Evolutionary conservation across 2,888 invertebrate genomes (phyloP), one percentile per base, ranked within the genome.

Genomic region (Euzophera pinguis): DNA sequence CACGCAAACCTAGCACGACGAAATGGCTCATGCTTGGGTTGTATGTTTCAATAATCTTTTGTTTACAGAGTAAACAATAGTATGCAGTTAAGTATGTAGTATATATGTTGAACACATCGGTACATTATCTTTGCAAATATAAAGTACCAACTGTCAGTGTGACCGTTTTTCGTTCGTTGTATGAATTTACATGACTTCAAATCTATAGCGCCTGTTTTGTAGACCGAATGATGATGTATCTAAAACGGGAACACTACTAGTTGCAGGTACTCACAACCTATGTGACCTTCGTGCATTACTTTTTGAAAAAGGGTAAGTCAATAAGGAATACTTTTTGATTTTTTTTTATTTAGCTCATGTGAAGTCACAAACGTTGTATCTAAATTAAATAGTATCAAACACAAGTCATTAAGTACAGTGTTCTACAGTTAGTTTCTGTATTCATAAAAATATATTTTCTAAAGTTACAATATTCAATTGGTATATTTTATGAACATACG

Each of bases 41-140:
- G 48, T 27, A 38, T 47, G 47, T 48, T 48, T 17, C 35, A 13
- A 38, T 16, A 48, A 17, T 47, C 47, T 47, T n/a, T 4, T 22
- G 35, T 47, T 47, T 47, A 47, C 35, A 7, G 12, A 14, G 47
- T 35, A 34, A 47, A 47, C 47, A 10, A 32, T 6, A 47, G 47
- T 47, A 35, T 47, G 47, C 47, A 47, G 47, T 47, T 47, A 35
- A 27, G 37, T 48, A 48, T 48, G 48, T 48, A 38, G 48, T 22
- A 38, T 9, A 34, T 35, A 37, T 37, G 22, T 27, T 38, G 37
- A 37, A 37, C 35, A 48, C 22, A 27, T 47, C 35, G 16, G 22
- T 22, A 38, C 6, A 38, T 14, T 8, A 14, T 16, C 10, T 8
- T 10, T 16, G 1, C 14, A 39, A 39, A 16, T 39, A 39, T 0